phyloP scores from a whole-genome alignment of 2,888 invertebrate genomes.

The Dorcus hopei region DNA sequence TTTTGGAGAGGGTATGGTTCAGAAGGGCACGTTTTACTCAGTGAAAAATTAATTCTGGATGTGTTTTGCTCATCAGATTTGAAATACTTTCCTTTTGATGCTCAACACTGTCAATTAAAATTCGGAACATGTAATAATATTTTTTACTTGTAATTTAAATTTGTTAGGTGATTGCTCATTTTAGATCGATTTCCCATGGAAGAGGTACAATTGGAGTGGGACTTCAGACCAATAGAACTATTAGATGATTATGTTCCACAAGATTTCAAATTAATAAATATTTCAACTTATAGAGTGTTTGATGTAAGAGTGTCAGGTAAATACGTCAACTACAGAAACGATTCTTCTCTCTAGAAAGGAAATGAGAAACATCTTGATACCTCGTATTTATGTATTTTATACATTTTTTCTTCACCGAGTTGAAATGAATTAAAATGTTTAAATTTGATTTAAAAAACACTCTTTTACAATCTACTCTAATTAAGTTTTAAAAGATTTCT shows the following conservation, averaged over 20 bases:
- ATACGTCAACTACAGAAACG: not conserved
- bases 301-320: slow-evolving; percentile 32
- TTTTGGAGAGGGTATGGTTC: slow-evolving; percentile 38
- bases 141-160: slow-evolving; percentile 4
- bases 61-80: slow-evolving; percentile 30
- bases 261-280: slow-evolving; percentile 30
- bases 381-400: no score
- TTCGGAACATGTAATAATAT: slow-evolving; percentile 36
- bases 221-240: slow-evolving; percentile 23
- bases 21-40: slow-evolving; percentile 34
- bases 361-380: no score
- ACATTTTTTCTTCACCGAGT: no score
- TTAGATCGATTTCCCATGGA: slow-evolving; percentile 36
- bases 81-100: slow-evolving; percentile 35
- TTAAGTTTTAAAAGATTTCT: no score
- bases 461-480: no score
- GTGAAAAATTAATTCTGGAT: slow-evolving; percentile 30
- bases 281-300: slow-evolving; percentile 24
- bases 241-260: slow-evolving; percentile 18
- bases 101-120: slow-evolving; percentile 34
- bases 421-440: not conserved
- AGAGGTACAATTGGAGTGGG: slow-evolving; percentile 35
- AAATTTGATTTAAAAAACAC: not conserved
- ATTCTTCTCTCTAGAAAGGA: no score
- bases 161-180: slow-evolving; percentile 6